Evolutionary conservation across 2,888 invertebrate species (phyloP).

Genomic region (Lottia gigantea): DNA sequence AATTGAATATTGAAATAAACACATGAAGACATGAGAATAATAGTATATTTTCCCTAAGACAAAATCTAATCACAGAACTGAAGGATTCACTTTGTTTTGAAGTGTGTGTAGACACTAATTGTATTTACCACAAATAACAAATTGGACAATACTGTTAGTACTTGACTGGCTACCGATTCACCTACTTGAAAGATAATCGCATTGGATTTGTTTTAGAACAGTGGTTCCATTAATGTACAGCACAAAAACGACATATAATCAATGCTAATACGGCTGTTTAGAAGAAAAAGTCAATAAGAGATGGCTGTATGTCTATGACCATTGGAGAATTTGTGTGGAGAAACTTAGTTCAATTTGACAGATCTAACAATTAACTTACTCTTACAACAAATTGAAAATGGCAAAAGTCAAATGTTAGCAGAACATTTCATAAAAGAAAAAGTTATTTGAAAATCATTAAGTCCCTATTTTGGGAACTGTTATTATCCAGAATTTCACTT

Average conservation of each 20-base stretch:
- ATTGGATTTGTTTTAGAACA: background rate
- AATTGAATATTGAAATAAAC: background rate
- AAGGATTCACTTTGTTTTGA: no score
- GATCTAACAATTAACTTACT: background rate
- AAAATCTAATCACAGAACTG: no score
- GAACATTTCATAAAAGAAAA: no score
- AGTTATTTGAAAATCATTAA: no score
- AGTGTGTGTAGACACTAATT: no score
- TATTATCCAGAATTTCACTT: no score
- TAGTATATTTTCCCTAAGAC: background rate
- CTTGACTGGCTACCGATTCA: background rate
- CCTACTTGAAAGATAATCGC: conserved; percentile 5
- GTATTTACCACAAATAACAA: conserved; percentile 4
- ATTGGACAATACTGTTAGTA: conserved; percentile 5
- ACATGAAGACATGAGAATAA: background rate
- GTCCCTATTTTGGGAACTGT: no score
- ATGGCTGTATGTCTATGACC: background rate
- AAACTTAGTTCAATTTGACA: background rate
- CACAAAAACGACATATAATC: conserved; percentile 4
- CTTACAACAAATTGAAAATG: background rate
- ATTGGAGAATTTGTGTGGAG: background rate
- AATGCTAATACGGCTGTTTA: conserved; percentile 3
- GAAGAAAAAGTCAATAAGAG: background rate
- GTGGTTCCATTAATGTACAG: background rate
- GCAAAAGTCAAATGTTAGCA: background rate